phyloP scores from a whole-genome alignment of 1,140 invertebrate genomes.

The Cepaea nemoralis region DNA sequence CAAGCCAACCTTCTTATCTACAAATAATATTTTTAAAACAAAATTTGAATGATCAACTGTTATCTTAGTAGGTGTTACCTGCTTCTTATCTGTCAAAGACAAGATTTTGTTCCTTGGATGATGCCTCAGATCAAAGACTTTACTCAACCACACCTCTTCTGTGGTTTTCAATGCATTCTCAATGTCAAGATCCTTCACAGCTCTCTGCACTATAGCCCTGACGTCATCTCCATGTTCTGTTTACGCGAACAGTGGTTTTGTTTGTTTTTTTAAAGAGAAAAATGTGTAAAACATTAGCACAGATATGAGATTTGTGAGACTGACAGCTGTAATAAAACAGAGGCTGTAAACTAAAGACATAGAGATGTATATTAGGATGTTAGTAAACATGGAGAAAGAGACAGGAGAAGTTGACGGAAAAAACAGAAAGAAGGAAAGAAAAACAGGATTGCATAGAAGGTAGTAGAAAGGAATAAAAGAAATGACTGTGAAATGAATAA shows the following conservation, averaged over 20 bases:
- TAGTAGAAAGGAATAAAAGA: neutral
- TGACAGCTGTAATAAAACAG: neutral
- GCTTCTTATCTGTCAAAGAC: constrained; percentile 21
- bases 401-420: neutral
- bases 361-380: no score
- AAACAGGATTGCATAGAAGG: neutral
- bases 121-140: constrained; percentile 66
- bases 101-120: constrained; percentile 54
- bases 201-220: constrained; percentile 68
- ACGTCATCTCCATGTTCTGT: constrained; percentile 71
- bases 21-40: neutral
- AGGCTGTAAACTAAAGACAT: neutral
- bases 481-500: neutral
- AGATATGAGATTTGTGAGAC: neutral
- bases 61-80: constrained; percentile 16
- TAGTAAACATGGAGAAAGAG: no score
- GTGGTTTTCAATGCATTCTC: constrained; percentile 71
- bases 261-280: no score
- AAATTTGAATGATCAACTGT: no score
- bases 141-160: constrained; percentile 72
- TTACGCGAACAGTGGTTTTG: constrained; percentile 21
- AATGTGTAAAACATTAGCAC: neutral
- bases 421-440: neutral
- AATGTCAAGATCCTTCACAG: constrained; percentile 70
- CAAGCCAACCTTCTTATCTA: no score